Base-by-base conservation (phyloP, 1,140 invertebrate genomes). In the Drosophila bocqueti region DNA sequence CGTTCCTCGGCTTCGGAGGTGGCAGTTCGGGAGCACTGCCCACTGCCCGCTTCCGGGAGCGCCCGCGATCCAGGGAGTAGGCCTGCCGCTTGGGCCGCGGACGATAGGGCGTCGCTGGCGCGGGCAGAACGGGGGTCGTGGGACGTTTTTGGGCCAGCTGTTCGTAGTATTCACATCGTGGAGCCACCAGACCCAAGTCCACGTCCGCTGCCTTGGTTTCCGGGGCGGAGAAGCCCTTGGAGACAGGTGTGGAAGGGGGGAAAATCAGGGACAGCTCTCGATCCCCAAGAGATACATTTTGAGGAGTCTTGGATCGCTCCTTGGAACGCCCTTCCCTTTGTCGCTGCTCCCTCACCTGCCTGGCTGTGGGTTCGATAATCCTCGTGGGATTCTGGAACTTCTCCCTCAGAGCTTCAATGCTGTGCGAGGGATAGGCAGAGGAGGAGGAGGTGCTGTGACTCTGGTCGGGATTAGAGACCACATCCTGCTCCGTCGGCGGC, bases 181-280 rank as follows among this genome's bases (percentile, higher is more conserved):
- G 91, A 8, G 90, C 91, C 15, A 92, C 91, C 24, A 92, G 46
- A 4, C 91, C 91, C 26, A 92, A 47, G 42, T 92, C 82, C 9
- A 80, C 77, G 34, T 92, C 91, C 0, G 91, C 91, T 21, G 91
- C 91, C 10, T 87, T 91, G 4, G 91, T 92, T 45, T 92, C 91
- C 4, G 91, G 91, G 5, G 91, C 91, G 0, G 87, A 91, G 46
- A 92, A 92, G 4, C 91, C 91, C n/a, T 76, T 89, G 5, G 68
- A 45, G 3, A 64, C 10, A 1, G 91, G 87, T 0, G 91, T 78
- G 21, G 54, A 40, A 3, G 47, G 50, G 13, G 62, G 49, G 9
- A 52, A 46, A 4, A 72, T 42, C 13, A 74, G 45, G 3, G 45
- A n/a, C 4, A 64, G 24, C 15, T 55, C 31, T 21, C 47, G 42